Percentiles rank a stretch among this genome's conserved stretches.
Conservation (phyloP, 92 coral and sea anemone genomes). For the Phymanthus crucifer region DNA sequence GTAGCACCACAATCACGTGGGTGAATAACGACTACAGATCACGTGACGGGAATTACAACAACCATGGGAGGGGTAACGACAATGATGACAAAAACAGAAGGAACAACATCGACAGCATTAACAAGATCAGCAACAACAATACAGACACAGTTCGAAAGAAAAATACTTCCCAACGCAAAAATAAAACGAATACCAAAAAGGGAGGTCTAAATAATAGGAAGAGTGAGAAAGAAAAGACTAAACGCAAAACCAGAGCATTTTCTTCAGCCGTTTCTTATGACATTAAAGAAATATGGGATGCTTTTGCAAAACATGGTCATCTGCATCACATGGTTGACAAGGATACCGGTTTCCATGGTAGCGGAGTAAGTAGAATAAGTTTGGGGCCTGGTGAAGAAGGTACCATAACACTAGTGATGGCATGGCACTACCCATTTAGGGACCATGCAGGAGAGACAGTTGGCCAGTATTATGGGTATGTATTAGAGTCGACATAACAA, state of each 20-base stretch:
- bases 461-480: slow-evolving; percentile 81
- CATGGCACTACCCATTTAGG: slow-evolving; percentile 88
- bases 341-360: slow-evolving; percentile 75
- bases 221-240: not conserved
- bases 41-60: not conserved
- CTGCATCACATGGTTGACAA: slow-evolving; percentile 42
- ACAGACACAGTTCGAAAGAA: not conserved
- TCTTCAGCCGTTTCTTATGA: slow-evolving; percentile 72
- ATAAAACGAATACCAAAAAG: not conserved
- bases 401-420: slow-evolving; percentile 71
- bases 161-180: not conserved
- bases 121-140: not conserved
- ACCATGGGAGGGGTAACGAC: not conserved
- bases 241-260: slow-evolving; percentile 21
- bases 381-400: slow-evolving; percentile 79
- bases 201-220: not conserved
- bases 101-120: not conserved
- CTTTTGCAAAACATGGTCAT: slow-evolving; percentile 58
- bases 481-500: not conserved
- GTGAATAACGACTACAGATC: not conserved
- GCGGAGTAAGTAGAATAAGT: slow-evolving; percentile 63
- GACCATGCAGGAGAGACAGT: slow-evolving; percentile 75
- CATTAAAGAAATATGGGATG: slow-evolving; percentile 66
- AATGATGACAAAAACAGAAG: not conserved
- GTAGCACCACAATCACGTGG: too few species aligned